Evolutionary conservation across 2,888 invertebrate species (phyloP), one percentile per base, ranked within the genome.

Genomic region (Sarcophaga variegata): DNA sequence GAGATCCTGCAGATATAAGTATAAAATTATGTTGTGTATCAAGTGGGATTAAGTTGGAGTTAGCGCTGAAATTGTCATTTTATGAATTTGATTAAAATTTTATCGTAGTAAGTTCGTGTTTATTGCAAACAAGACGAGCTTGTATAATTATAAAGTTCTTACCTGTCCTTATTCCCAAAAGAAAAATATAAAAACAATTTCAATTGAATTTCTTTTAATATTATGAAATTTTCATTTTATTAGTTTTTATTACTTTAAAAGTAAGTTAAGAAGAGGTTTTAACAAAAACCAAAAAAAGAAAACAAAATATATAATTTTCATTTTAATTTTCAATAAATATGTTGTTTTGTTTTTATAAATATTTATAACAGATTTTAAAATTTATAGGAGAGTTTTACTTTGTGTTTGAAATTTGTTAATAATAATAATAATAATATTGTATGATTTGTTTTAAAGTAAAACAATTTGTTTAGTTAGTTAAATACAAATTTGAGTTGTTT

Each of bases 201-300:
- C 37, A 37, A 37, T 37, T 10, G 37, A 37, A 54, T 14, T 74
- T 74, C 54, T 59, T 63, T 59, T 70, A 37, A 17, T 83, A 60
- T 80, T 86, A 75, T 71, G 70, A 75, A 63, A 45, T 80, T 83
- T 76, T 69, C 25, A 81, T 82, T 85, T 78, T 75, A 74, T 74
- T 78, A 45, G 62, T 62, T 74, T 59, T 76, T 80, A 81, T 83
- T 86, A 81, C 63, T 86, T 86, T 74, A 49, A 84, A 81, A 86
- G 86, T 86, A 84, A 67, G 80, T 83, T 83, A 76, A 70, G 84
- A 84, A 64, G 75, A 86, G 54, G 25, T 75, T 67, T 78, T 84
- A 86, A 86, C 84, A 84, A 84, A 85, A 86, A 86, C 84, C 81
- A 84, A 85, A 85, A 64, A 78, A 69, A 1, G 4, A 17, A 54